These are phyloP conservation scores for Poeciliopsis gracilis DNA, from an alignment of 2,797 vertebrate species.

Conservation along the genomic window DNA sequence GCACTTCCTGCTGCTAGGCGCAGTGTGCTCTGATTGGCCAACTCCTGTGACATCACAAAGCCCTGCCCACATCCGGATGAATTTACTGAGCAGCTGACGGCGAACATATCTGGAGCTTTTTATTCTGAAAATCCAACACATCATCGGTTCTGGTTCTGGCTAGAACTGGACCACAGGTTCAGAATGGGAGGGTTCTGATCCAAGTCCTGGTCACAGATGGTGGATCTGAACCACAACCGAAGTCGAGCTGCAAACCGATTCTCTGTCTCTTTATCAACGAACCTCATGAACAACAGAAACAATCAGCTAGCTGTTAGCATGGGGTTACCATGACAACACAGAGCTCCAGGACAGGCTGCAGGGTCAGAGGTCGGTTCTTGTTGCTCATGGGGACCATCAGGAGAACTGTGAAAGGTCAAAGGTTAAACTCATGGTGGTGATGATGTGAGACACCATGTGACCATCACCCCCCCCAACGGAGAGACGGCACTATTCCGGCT, in stretches of 20 bases:
- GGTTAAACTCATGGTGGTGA: slow-evolving; percentile 25
- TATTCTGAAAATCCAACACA: no score
- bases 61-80: background rate
- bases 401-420: slow-evolving; percentile 36
- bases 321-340: background rate
- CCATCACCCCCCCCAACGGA: background rate
- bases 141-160: no score
- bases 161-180: background rate
- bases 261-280: background rate
- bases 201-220: slow-evolving; percentile 20
- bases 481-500: slow-evolving; percentile 46
- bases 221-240: slow-evolving; percentile 13
- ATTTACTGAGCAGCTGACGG: no score
- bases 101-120: no score
- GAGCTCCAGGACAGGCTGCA: background rate
- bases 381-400: background rate
- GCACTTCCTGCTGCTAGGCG: no score
- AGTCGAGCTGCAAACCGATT: background rate
- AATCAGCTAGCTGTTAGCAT: no score
- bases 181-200: slow-evolving; percentile 6
- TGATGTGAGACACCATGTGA: slow-evolving; percentile 23
- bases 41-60: background rate
- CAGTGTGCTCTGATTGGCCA: background rate
- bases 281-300: background rate
- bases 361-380: background rate